These are phyloP conservation scores for Bursaphelenchus mucronatus DNA, from an alignment of 1,140 invertebrate species.

Conservation along the genomic window DNA sequence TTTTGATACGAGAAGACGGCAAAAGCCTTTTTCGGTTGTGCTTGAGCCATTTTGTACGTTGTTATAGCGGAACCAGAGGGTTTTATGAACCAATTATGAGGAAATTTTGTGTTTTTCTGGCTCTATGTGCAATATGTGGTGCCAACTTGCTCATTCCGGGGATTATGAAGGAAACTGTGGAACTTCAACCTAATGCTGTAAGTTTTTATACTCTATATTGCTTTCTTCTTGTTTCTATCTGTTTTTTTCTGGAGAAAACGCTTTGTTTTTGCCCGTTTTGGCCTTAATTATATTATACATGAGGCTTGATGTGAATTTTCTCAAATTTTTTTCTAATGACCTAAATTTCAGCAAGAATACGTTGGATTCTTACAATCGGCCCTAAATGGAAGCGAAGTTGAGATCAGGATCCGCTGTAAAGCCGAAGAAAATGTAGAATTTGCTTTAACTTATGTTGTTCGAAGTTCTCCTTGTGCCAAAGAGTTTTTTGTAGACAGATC, in stretches of 20 bases:
- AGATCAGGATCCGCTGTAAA: conserved; percentile 41
- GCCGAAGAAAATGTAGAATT: conserved; percentile 37
- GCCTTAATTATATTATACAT: neutral
- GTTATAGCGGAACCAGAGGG: no score
- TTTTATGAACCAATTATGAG: no score
- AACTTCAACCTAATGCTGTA: conserved; percentile 36
- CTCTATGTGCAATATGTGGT: neutral
- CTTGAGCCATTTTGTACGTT: no score
- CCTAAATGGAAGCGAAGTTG: conserved; percentile 57
- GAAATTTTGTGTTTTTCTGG: neutral
- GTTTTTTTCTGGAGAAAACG: neutral
- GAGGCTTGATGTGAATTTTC: conserved; percentile 4
- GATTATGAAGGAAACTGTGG: conserved; percentile 41
- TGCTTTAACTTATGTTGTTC: conserved; percentile 52
- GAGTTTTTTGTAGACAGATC: conserved; percentile 53
- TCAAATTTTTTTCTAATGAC: conserved; percentile 4
- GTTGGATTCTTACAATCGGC: conserved; percentile 58
- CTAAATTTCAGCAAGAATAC: conserved; percentile 51
- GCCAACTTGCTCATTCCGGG: conserved; percentile 43
- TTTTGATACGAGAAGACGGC: no score
- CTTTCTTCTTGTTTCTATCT: neutral
- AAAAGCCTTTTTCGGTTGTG: no score
- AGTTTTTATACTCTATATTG: neutral
- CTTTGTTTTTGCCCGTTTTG: neutral
- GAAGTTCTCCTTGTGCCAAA: conserved; percentile 58